Evolutionary conservation across 2,797 vertebrate genomes (phyloP).

Genomic region (Ctenopoma multispine): DNA sequence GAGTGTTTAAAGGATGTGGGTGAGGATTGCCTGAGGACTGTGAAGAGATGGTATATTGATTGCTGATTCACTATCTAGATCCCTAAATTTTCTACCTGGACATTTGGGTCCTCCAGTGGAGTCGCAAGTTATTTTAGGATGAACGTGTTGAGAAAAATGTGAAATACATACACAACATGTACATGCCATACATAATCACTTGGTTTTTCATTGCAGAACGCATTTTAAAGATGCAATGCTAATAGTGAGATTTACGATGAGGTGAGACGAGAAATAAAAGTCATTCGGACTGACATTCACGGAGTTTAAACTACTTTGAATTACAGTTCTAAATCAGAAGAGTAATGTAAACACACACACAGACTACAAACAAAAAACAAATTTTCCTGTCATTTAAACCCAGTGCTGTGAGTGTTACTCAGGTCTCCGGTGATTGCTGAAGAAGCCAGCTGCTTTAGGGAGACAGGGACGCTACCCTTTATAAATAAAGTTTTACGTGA

Average conservation of each 20-base stretch:
- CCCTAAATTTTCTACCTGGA: slow-evolving; percentile 67
- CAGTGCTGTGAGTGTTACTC: slow-evolving; percentile 4
- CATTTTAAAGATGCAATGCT: neutral
- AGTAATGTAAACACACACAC: slow-evolving; percentile 29
- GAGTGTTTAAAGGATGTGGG: slow-evolving; percentile 70
- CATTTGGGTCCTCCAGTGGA: slow-evolving; percentile 58
- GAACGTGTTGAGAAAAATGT: slow-evolving; percentile 38
- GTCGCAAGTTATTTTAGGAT: slow-evolving; percentile 63
- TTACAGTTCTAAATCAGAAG: slow-evolving; percentile 24
- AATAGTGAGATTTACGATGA: neutral
- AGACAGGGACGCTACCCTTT: slow-evolving; percentile 58
- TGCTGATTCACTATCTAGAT: slow-evolving; percentile 77
- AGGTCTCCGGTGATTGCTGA: slow-evolving; percentile 27
- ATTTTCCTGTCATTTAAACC: slow-evolving; percentile 39
- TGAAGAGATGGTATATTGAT: slow-evolving; percentile 76
- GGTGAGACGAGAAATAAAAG: slow-evolving; percentile 13
- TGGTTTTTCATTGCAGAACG: neutral
- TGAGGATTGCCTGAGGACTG: slow-evolving; percentile 73
- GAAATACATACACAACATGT: slow-evolving; percentile 9
- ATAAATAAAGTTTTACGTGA: slow-evolving; percentile 71
- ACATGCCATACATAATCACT: neutral
- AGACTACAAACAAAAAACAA: slow-evolving; percentile 30
- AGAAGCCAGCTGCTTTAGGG: slow-evolving; percentile 62
- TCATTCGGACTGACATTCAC: slow-evolving; percentile 2
- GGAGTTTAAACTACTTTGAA: slow-evolving; percentile 29